These are phyloP conservation scores for Pangasianodon hypophthalmus DNA, from an alignment of 2,113 vertebrate genomes.

Conservation along the genomic window DNA sequence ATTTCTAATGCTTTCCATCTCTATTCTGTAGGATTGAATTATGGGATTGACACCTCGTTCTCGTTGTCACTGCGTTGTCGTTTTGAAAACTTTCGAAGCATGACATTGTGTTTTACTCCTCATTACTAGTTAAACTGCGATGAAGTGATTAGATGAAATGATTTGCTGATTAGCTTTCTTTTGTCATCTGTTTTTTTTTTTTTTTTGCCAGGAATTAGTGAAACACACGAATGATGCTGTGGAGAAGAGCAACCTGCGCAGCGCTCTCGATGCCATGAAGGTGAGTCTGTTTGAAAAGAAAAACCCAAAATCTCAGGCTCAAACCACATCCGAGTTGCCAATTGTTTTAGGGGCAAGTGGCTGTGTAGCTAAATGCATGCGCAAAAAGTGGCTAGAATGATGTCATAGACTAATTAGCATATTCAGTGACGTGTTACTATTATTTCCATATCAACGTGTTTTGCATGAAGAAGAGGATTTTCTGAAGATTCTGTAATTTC, in stretches of 20 bases:
- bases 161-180: neutral
- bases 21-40: too few relatives aligned
- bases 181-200: neutral
- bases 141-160: neutral
- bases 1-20: too few relatives aligned
- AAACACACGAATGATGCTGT: constrained; percentile 87
- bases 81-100: too few relatives aligned
- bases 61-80: too few relatives aligned
- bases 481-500: too few relatives aligned
- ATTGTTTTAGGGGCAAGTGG: neutral
- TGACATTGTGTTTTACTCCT: neutral
- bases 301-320: neutral
- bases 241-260: constrained; percentile 88
- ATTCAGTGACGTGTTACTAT: neutral
- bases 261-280: constrained; percentile 96
- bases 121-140: neutral
- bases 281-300: constrained; percentile 61
- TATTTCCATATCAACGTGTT: too few relatives aligned
- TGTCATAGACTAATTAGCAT: neutral
- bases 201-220: constrained; percentile 82
- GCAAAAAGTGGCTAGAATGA: neutral
- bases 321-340: neutral
- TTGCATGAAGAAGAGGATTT: too few relatives aligned
- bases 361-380: neutral
- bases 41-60: too few relatives aligned